Percentiles rank a stretch among this genome's conserved stretches.
Conservation (phyloP, 2,888 invertebrate species). For the Notodonta ziczac region DNA sequence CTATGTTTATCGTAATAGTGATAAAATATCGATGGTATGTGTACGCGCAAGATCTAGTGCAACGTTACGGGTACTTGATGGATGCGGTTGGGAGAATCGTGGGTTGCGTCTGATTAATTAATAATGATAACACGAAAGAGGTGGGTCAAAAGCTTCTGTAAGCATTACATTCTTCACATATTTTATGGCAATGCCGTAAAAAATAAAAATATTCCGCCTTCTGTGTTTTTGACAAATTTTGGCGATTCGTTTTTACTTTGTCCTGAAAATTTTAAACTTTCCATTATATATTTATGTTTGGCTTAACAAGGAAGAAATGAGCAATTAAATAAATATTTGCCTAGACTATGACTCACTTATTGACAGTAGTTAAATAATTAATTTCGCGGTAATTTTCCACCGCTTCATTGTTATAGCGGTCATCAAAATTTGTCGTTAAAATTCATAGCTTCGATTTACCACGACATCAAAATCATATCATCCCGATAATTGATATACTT, state of each 20-base stretch:
- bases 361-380: conserved; percentile 5
- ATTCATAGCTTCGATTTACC: conserved; percentile 43
- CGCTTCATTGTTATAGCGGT: not conserved
- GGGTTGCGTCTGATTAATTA: conserved; percentile 33
- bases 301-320: too few relatives aligned
- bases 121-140: conserved; percentile 39
- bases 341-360: not conserved
- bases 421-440: conserved; percentile 33
- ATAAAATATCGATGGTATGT: conserved; percentile 23
- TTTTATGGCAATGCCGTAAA: too few relatives aligned
- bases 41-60: conserved; percentile 21
- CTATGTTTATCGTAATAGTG: conserved; percentile 14
- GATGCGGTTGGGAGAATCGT: conserved; percentile 20
- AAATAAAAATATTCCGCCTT: not conserved
- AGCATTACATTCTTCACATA: not conserved
- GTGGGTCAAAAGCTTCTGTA: conserved; percentile 33
- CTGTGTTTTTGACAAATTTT: not conserved
- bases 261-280: not conserved
- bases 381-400: conserved; percentile 3
- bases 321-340: too few relatives aligned
- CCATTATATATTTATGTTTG: too few relatives aligned
- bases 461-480: conserved; percentile 55
- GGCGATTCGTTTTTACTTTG: not conserved
- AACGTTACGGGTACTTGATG: conserved; percentile 21
- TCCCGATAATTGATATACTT: conserved; percentile 62